Conservation (phyloP, 2,888 invertebrate genomes). For the Blastobasis lacticolella region DNA sequence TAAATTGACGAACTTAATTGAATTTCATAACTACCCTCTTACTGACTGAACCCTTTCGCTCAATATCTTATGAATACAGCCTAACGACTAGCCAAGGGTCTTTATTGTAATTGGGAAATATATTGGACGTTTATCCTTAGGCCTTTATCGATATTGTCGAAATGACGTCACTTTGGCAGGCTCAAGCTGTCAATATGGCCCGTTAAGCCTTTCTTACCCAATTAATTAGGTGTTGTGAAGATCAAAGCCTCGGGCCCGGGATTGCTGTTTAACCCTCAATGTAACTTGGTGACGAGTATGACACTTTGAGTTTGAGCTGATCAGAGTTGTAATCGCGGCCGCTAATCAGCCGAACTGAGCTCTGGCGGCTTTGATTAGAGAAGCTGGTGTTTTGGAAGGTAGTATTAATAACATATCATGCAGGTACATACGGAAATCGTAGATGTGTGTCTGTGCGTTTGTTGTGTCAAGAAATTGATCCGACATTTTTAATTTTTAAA, state of each 20-base stretch:
- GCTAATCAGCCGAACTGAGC: too few relatives aligned
- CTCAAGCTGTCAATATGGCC: slow-evolving; percentile 44
- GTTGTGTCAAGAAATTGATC: too few relatives aligned
- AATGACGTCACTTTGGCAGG: slow-evolving; percentile 14
- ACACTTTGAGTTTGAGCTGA: slow-evolving; percentile 30
- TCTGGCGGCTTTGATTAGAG: too few relatives aligned
- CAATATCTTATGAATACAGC: not conserved
- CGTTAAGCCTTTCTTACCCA: slow-evolving; percentile 53
- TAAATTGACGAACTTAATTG: not conserved
- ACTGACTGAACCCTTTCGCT: not conserved
- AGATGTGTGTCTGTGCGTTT: too few relatives aligned
- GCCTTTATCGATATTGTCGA: not conserved
- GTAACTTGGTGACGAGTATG: slow-evolving; percentile 52
- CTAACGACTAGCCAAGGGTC: not conserved
- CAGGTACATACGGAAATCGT: too few relatives aligned
- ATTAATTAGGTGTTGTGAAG: slow-evolving; percentile 65
- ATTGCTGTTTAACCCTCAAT: slow-evolving; percentile 47
- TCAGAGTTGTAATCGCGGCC: too few relatives aligned
- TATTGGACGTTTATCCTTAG: slow-evolving; percentile 1
- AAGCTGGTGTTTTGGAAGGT: too few relatives aligned
- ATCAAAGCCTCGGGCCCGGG: slow-evolving; percentile 57
- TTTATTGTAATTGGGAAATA: not conserved
- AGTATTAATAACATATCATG: too few relatives aligned
- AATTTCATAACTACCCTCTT: not conserved
- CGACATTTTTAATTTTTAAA: too few relatives aligned